Evolutionary conservation across 2,888 invertebrate genomes (phyloP).

Genomic region (Cantharis nigra): DNA sequence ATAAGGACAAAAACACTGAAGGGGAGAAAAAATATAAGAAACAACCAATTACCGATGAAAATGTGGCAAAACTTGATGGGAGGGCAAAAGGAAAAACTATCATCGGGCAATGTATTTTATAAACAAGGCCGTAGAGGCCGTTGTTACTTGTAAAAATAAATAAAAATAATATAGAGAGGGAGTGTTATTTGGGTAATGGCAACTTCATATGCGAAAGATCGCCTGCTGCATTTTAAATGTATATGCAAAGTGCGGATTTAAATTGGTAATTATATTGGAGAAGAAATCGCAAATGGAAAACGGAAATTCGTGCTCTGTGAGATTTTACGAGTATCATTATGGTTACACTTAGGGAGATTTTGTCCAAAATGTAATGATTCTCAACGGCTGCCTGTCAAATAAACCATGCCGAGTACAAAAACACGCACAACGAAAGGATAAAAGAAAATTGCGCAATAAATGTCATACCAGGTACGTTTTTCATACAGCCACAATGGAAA

Average conservation of each 20-base stretch:
- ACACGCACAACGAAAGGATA: constrained; percentile 39
- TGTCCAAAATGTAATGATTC: constrained; percentile 21
- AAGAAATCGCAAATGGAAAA: not conserved
- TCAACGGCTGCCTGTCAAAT: constrained; percentile 41
- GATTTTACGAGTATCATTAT: constrained; percentile 2
- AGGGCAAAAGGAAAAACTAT: not conserved
- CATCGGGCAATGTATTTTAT: not conserved
- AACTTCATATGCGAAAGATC: not conserved
- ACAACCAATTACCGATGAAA: not conserved
- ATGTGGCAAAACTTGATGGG: not conserved
- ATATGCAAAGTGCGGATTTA: constrained; percentile 17
- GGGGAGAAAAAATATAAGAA: not conserved
- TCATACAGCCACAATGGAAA: constrained; percentile 21
- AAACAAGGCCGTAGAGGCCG: not conserved
- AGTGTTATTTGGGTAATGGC: constrained; percentile 8
- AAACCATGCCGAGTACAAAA: constrained; percentile 42
- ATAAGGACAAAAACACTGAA: too few relatives aligned
- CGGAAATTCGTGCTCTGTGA: not conserved
- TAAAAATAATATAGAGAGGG: not conserved
- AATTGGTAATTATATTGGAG: constrained; percentile 30
- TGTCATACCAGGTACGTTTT: constrained; percentile 40
- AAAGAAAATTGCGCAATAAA: constrained; percentile 43
- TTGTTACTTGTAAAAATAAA: not conserved
- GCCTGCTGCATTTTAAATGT: not conserved
- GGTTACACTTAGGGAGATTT: constrained; percentile 29